phyloP scores from a whole-genome alignment of 2,797 vertebrate species.

The Cetoscarus ocellatus region DNA sequence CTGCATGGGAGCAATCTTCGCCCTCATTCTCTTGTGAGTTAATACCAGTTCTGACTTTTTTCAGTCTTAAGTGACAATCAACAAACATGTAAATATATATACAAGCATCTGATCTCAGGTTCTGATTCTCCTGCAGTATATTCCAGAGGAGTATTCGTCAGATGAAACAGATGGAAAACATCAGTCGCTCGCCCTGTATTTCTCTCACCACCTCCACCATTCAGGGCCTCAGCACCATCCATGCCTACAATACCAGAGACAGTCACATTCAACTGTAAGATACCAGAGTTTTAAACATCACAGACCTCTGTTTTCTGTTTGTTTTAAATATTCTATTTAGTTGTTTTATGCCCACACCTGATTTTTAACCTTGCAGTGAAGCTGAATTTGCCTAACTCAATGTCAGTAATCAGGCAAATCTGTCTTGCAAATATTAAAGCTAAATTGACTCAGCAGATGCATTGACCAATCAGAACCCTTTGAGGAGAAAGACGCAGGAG shows the following conservation, averaged over 20 bases:
- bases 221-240: slow-evolving; percentile 87
- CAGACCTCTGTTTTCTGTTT: background rate
- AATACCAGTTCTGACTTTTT: background rate
- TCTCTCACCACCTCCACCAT: slow-evolving; percentile 84
- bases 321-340: no score
- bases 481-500: no score
- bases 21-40: slow-evolving; percentile 78
- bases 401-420: no score
- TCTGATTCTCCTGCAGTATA: slow-evolving; percentile 67
- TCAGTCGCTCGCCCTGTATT: slow-evolving; percentile 87
- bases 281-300: background rate
- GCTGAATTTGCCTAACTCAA: no score
- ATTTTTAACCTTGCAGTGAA: no score
- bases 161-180: slow-evolving; percentile 87
- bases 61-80: no score
- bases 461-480: no score
- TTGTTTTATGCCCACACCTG: no score
- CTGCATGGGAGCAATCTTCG: slow-evolving; percentile 65
- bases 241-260: slow-evolving; percentile 80
- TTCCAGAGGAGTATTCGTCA: slow-evolving; percentile 83
- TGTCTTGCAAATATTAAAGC: no score
- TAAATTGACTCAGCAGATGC: no score
- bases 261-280: slow-evolving; percentile 78
- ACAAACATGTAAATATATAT: background rate
- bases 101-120: background rate